Evolutionary conservation across 2,888 invertebrate genomes (phyloP).

Genomic region (Alitta virens): DNA sequence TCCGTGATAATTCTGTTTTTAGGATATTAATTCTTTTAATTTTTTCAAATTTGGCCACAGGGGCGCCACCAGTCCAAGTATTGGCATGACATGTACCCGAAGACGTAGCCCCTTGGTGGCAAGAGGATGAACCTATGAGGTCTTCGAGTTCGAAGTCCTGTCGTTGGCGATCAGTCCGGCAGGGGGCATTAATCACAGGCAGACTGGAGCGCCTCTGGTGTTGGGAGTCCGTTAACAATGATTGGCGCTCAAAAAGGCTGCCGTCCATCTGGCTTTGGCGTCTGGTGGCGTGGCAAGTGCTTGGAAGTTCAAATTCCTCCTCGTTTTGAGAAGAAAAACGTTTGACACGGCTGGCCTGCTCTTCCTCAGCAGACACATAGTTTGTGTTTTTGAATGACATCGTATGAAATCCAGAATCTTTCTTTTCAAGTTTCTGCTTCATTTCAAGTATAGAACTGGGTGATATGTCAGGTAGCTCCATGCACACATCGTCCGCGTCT

Average conservation of each 20-base stretch:
- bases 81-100: not conserved
- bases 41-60: not conserved
- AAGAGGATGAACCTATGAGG: not conserved
- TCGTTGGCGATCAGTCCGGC: not conserved
- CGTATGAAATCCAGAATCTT: slow-evolving; percentile 18
- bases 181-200: not conserved
- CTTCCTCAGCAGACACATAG: slow-evolving; percentile 12
- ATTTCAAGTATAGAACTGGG: slow-evolving; percentile 3
- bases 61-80: not conserved
- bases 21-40: slow-evolving; percentile 6
- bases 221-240: slow-evolving; percentile 4
- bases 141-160: slow-evolving; percentile 6
- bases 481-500: slow-evolving; percentile 14
- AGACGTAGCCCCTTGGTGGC: not conserved
- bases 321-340: not conserved
- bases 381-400: slow-evolving; percentile 19
- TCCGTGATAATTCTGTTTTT: slow-evolving; percentile 12
- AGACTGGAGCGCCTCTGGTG: not conserved
- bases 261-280: slow-evolving; percentile 10
- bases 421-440: slow-evolving; percentile 16
- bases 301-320: not conserved
- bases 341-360: not conserved
- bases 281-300: not conserved
- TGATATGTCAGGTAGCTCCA: slow-evolving; percentile 13
- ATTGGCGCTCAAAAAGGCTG: slow-evolving; percentile 4